A percentile compares a stretch with the other conserved stretches of the same genome.
These are phyloP conservation scores for Drosophila cracens DNA, from an alignment of 2,888 invertebrate species.

Conservation along the genomic window DNA sequence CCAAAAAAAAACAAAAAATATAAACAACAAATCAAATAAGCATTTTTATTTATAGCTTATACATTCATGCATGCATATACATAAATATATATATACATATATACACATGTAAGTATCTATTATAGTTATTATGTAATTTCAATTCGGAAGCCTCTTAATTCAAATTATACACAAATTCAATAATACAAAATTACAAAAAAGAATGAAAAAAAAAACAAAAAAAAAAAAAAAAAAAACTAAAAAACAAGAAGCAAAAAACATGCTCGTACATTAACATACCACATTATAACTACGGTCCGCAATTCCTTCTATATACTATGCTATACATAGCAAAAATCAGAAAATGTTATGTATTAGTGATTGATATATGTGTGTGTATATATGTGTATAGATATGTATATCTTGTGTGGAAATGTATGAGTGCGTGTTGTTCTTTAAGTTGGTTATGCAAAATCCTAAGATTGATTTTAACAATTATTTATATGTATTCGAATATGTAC, in stretches of 20 bases:
- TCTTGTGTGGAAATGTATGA: conserved; percentile 25
- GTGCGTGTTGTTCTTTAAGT: conserved; percentile 3
- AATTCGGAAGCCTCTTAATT: conserved; percentile 5
- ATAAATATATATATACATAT: conserved; percentile 2
- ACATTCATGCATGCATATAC: conserved; percentile 19
- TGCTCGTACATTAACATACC: conserved; percentile 19
- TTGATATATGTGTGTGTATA: background rate
- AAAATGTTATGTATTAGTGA: conserved; percentile 20
- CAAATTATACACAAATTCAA: conserved; percentile 1
- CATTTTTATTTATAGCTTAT: conserved; percentile 59
- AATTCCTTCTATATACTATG: conserved; percentile 47
- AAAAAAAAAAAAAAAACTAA: background rate
- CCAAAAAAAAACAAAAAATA: conserved; percentile 1
- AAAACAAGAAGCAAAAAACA: conserved; percentile 7
- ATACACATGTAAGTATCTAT: conserved; percentile 11
- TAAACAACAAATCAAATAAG: conserved; percentile 39
- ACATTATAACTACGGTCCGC: conserved; percentile 23
- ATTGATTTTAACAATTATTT: conserved; percentile 4
- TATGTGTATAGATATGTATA: conserved; percentile 12
- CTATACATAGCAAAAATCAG: background rate
- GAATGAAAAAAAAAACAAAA: background rate
- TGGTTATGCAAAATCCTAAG: conserved; percentile 1
- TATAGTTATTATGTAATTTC: conserved; percentile 23
- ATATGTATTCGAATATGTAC: conserved; percentile 60
- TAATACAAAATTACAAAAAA: background rate